phyloP scores from a whole-genome alignment of 1,140 invertebrate genomes.

The Zaprionus ghesquierei region DNA sequence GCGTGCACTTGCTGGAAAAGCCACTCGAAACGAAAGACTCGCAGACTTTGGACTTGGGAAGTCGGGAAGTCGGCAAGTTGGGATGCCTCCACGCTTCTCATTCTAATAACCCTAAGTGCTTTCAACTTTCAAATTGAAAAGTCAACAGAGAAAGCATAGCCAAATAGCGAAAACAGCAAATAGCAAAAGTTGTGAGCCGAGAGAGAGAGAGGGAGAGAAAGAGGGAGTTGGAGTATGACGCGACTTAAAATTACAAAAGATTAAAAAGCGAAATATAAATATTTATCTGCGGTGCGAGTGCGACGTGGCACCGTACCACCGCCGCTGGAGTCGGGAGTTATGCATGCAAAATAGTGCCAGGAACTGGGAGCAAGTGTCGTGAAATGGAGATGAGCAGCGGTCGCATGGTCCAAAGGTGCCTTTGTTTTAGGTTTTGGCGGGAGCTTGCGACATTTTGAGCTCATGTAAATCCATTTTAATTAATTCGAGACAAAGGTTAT shows the following conservation, averaged over 20 bases:
- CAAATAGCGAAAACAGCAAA: conserved; percentile 67
- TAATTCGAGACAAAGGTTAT: conserved; percentile 81
- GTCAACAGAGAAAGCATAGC: conserved; percentile 76
- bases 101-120: conserved; percentile 79
- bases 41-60: not conserved
- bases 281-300: conserved; percentile 73
- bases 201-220: not conserved
- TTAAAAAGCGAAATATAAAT: conserved; percentile 81
- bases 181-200: conserved; percentile 54
- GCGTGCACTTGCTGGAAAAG: conserved; percentile 33
- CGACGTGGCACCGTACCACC: conserved; percentile 21
- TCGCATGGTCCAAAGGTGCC: conserved; percentile 64
- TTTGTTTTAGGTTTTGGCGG: conserved; percentile 51
- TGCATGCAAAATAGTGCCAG: conserved; percentile 63
- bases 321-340: conserved; percentile 22
- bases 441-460: conserved; percentile 69
- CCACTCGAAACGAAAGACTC: conserved; percentile 53
- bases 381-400: conserved; percentile 16
- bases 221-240: conserved; percentile 31
- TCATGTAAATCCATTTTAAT: conserved; percentile 82
- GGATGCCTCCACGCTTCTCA: conserved; percentile 50
- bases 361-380: conserved; percentile 21
- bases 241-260: conserved; percentile 80
- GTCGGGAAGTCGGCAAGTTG: not conserved
- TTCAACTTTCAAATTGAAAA: conserved; percentile 80